Evolutionary conservation across 2,888 invertebrate species (phyloP).

Genomic region (Panorpa germanica): DNA sequence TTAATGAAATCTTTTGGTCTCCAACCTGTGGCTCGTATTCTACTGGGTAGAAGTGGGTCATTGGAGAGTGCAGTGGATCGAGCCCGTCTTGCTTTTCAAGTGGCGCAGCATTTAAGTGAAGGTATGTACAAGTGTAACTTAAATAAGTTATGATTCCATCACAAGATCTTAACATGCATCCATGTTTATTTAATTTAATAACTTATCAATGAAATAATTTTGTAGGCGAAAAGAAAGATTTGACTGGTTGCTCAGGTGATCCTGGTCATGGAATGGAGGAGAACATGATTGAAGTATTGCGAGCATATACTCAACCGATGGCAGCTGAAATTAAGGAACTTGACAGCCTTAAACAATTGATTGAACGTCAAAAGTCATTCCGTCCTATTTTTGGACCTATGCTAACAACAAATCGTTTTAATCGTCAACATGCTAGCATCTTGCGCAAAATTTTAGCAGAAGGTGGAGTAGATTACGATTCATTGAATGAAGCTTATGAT

Average conservation of each 20-base stretch:
- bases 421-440: no score
- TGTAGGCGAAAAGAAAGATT: no score
- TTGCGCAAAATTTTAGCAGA: conserved; percentile 59
- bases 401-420: conserved; percentile 23
- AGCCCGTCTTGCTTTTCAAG: conserved; percentile 49
- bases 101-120: conserved; percentile 49
- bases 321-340: conserved; percentile 48
- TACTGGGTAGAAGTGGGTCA: conserved; percentile 24
- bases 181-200: no score
- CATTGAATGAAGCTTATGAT: no score
- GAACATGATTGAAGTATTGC: conserved; percentile 42
- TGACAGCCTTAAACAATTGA: conserved; percentile 39
- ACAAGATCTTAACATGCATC: no score
- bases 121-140: no score
- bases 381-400: conserved; percentile 25
- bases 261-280: no score
- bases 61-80: conserved; percentile 49
- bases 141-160: no score
- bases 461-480: conserved; percentile 51
- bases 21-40: conserved; percentile 31
- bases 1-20: conserved; percentile 34
- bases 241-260: no score
- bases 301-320: conserved; percentile 44
- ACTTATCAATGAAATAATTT: no score
- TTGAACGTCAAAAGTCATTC: conserved; percentile 37